These are phyloP conservation scores for Otis tarda DNA, from an alignment of 2,113 vertebrate species.

Conservation along the genomic window DNA sequence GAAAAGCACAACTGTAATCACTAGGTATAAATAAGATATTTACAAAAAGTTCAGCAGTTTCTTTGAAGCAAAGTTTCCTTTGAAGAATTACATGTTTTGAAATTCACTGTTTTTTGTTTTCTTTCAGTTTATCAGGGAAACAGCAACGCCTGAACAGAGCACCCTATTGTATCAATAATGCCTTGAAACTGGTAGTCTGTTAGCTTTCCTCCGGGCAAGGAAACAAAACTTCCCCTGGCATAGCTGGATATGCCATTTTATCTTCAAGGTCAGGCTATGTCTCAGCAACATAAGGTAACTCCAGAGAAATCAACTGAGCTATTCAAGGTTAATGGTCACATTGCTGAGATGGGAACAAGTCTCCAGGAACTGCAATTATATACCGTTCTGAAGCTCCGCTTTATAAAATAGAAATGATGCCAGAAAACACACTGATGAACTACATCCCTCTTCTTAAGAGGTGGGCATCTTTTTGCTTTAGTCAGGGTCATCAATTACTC, in stretches of 20 bases:
- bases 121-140: slow-evolving; percentile 9
- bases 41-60: neutral
- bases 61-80: neutral
- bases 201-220: neutral
- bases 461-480: neutral
- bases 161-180: neutral
- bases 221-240: neutral
- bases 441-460: neutral
- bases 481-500: neutral
- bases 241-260: neutral
- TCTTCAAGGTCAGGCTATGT: neutral
- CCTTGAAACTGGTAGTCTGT: neutral
- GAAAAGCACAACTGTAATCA: slow-evolving; percentile 11
- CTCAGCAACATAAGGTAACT: neutral
- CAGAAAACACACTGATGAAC: neutral
- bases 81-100: slow-evolving; percentile 12
- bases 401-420: neutral
- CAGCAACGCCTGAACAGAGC: neutral
- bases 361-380: neutral
- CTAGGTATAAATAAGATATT: neutral
- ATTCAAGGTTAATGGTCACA: neutral
- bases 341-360: neutral
- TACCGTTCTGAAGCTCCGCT: neutral
- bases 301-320: neutral
- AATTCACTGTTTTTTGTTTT: slow-evolving; percentile 15